These are phyloP conservation scores for Agonopterix subpropinquella DNA, from an alignment of 2,888 invertebrate genomes.

Conservation along the genomic window DNA sequence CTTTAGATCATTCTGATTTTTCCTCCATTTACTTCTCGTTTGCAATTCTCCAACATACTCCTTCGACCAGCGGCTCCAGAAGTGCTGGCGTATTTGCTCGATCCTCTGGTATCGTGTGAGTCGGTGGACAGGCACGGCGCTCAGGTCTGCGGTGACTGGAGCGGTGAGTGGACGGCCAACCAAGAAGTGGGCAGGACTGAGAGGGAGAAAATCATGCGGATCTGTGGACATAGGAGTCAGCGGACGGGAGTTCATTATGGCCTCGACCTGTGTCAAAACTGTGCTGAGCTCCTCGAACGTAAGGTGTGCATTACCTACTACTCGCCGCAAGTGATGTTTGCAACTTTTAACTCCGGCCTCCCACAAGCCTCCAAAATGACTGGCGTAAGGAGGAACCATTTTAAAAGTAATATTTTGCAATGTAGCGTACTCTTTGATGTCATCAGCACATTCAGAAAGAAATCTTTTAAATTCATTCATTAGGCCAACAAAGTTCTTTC, in stretches of 20 bases:
- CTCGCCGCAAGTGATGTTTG: constrained; percentile 1
- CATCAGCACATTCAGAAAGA: neutral
- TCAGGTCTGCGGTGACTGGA: constrained; percentile 3
- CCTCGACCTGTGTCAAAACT: constrained; percentile 6
- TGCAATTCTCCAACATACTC: constrained; percentile 7
- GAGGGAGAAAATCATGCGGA: constrained; percentile 6
- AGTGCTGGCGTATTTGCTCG: constrained; percentile 6
- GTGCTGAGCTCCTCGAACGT: constrained; percentile 5
- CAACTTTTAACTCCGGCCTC: constrained; percentile 4
- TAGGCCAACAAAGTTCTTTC: neutral
- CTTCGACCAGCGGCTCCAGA: constrained; percentile 9
- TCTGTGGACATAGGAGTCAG: constrained; percentile 9
- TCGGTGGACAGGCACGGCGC: neutral
- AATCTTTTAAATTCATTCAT: neutral
- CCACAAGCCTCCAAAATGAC: constrained; percentile 7
- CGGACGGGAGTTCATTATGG: constrained; percentile 12
- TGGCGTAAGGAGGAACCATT: constrained; percentile 6
- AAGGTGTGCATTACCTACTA: constrained; percentile 2
- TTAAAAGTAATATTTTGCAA: constrained; percentile 7
- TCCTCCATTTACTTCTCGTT: constrained; percentile 10
- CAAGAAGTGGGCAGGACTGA: constrained; percentile 8
- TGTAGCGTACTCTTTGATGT: neutral
- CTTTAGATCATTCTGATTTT: neutral
- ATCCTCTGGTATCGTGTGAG: constrained; percentile 1
- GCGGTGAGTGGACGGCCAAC: constrained; percentile 8